phyloP scores from a whole-genome alignment of 2,888 invertebrate genomes.

The Diachrysia chrysitis region DNA sequence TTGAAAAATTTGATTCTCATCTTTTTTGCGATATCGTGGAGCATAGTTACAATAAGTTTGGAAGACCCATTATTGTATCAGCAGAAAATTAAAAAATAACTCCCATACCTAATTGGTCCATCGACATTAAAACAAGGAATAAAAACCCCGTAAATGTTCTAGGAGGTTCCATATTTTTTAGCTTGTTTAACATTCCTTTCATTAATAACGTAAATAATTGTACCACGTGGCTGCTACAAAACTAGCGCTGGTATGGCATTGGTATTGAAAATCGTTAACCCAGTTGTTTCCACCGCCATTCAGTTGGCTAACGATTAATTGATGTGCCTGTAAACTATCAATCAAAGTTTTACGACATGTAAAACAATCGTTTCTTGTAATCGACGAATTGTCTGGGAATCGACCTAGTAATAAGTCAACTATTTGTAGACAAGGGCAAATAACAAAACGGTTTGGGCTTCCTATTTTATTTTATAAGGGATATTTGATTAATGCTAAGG shows the following conservation, averaged over 20 bases:
- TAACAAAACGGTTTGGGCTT: conserved; percentile 14
- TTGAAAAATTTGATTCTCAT: no score
- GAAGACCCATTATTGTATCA: neutral
- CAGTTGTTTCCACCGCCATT: conserved; percentile 69
- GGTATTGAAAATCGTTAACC: conserved; percentile 83
- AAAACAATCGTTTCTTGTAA: conserved; percentile 81
- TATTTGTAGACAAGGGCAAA: conserved; percentile 60
- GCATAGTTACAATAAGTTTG: no score
- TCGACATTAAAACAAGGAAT: conserved; percentile 13
- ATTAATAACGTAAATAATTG: conserved; percentile 63
- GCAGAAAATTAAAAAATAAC: neutral
- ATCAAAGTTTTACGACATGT: conserved; percentile 84
- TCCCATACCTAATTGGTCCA: neutral
- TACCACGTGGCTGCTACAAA: conserved; percentile 54
- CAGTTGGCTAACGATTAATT: conserved; percentile 78
- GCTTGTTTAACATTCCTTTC: conserved; percentile 48
- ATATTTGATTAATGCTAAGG: neutral
- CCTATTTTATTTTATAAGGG: neutral
- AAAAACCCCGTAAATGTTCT: conserved; percentile 7
- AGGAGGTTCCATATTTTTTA: conserved; percentile 22
- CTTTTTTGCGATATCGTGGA: no score
- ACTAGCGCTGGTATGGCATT: conserved; percentile 59
- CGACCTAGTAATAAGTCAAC: conserved; percentile 67
- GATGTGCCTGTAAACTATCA: conserved; percentile 85
- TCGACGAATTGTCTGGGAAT: conserved; percentile 79